Conservation (phyloP, 1,140 invertebrate genomes). For the Trachymyrmex septentrionalis region DNA sequence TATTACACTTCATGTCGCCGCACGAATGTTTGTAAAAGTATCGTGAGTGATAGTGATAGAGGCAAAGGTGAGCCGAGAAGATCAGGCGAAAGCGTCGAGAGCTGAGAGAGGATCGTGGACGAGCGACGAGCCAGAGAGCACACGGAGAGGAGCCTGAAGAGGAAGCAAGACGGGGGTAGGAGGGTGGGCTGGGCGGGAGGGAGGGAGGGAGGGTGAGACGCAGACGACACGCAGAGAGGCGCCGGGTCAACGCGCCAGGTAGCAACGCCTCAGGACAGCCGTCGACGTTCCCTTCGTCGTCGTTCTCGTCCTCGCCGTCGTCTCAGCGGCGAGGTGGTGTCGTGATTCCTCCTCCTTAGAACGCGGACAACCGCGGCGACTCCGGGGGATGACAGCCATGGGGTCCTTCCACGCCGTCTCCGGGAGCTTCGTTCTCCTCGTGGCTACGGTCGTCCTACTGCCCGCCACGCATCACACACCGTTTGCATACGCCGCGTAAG, state of each 20-base stretch:
- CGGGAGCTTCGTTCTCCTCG: constrained; percentile 86
- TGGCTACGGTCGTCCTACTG: constrained; percentile 85
- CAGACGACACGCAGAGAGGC: constrained; percentile 76
- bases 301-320: constrained; percentile 66
- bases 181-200: constrained; percentile 58
- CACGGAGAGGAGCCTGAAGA: constrained; percentile 57
- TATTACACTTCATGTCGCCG: constrained; percentile 47
- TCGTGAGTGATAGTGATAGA: constrained; percentile 67
- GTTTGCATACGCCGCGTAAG: constrained; percentile 86
- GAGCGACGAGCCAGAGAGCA: constrained; percentile 48
- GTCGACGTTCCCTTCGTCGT: constrained; percentile 69
- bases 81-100: constrained; percentile 12
- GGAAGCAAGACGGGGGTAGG: constrained; percentile 66
- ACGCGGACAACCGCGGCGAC: constrained; percentile 53
- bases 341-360: constrained; percentile 51
- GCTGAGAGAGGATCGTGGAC: constrained; percentile 41
- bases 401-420: constrained; percentile 82
- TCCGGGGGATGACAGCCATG: constrained; percentile 77
- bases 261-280: constrained; percentile 77
- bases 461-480: constrained; percentile 84
- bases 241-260: constrained; percentile 78
- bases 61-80: constrained; percentile 18
- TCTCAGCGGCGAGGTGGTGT: constrained; percentile 50
- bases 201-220: constrained; percentile 74
- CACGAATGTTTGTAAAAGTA: constrained; percentile 43